phyloP scores from a whole-genome alignment of 2,113 vertebrate genomes.

The Tor tambroides region DNA sequence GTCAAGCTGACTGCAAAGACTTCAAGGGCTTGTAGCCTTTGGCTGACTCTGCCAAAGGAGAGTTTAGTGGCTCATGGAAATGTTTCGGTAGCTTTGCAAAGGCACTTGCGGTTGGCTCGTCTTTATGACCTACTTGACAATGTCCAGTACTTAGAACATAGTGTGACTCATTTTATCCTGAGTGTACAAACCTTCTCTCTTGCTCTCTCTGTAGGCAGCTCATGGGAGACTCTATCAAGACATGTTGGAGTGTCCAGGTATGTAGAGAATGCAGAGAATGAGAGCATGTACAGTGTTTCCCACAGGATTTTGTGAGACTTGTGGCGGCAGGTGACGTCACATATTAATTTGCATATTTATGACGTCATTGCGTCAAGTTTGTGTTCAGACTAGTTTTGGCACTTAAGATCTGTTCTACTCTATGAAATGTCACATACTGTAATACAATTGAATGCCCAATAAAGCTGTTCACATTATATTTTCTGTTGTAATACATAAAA shows the following conservation, averaged over 20 bases:
- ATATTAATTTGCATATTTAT: too few species aligned
- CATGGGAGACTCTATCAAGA: slow-evolving; percentile 80
- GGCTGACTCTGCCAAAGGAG: background rate
- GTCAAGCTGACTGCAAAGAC: background rate
- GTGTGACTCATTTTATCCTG: background rate
- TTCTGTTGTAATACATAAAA: too few species aligned
- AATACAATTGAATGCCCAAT: too few species aligned
- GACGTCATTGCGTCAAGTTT: too few species aligned
- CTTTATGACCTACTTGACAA: background rate
- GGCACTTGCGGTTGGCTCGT: background rate
- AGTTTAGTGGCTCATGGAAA: slow-evolving; percentile 28
- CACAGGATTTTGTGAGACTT: too few species aligned
- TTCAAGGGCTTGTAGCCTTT: background rate
- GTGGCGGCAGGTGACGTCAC: too few species aligned
- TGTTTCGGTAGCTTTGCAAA: background rate
- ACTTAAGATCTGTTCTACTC: too few species aligned
- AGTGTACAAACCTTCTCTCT: background rate
- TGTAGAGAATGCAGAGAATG: slow-evolving; percentile 58
- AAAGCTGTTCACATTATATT: too few species aligned
- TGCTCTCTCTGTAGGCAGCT: slow-evolving; percentile 72
- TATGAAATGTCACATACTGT: too few species aligned
- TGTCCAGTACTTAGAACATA: background rate
- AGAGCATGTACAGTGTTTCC: too few species aligned
- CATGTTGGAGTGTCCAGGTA: slow-evolving; percentile 91
- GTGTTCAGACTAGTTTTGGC: too few species aligned